Conservation (phyloP, 2,888 invertebrate species). For the Epinotia ramella region DNA sequence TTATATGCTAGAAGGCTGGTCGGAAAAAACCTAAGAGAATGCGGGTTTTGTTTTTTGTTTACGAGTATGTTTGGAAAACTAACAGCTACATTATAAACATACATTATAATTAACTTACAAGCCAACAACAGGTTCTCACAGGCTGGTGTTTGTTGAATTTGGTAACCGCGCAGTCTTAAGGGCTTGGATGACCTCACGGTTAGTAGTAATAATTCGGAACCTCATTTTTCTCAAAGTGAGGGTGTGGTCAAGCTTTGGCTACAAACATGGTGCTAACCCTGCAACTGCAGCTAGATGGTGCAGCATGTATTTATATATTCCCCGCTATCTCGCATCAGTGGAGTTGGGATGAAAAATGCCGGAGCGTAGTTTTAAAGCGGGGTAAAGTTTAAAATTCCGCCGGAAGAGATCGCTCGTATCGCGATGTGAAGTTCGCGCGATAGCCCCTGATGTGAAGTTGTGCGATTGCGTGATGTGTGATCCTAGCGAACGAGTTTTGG, state of each 20-base stretch:
- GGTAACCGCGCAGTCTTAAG: too few species aligned
- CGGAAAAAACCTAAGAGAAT: not conserved
- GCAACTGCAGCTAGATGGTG: not conserved
- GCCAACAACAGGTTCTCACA: too few species aligned
- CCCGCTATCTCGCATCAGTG: slow-evolving; percentile 36
- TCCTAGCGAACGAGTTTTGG: slow-evolving; percentile 10
- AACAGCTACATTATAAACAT: not conserved
- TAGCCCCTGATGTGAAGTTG: slow-evolving; percentile 33
- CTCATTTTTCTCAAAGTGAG: too few species aligned
- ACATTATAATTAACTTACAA: not conserved
- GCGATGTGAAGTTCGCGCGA: slow-evolving; percentile 55
- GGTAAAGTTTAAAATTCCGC: slow-evolving; percentile 53
- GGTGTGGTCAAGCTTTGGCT: too few species aligned
- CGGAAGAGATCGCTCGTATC: slow-evolving; percentile 51
- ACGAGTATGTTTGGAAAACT: not conserved
- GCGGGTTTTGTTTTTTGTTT: not conserved
- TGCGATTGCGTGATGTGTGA: slow-evolving; percentile 52
- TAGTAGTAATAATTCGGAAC: too few species aligned
- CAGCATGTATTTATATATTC: slow-evolving; percentile 25
- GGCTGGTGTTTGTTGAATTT: too few species aligned
- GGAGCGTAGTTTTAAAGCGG: slow-evolving; percentile 40
- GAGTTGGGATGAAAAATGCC: slow-evolving; percentile 44
- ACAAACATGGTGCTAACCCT: not conserved
- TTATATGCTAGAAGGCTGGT: too few species aligned
- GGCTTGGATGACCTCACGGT: too few species aligned